These are phyloP conservation scores for Gallinago undulata DNA, from an alignment of 2,113 vertebrate genomes.

Conservation along the genomic window DNA sequence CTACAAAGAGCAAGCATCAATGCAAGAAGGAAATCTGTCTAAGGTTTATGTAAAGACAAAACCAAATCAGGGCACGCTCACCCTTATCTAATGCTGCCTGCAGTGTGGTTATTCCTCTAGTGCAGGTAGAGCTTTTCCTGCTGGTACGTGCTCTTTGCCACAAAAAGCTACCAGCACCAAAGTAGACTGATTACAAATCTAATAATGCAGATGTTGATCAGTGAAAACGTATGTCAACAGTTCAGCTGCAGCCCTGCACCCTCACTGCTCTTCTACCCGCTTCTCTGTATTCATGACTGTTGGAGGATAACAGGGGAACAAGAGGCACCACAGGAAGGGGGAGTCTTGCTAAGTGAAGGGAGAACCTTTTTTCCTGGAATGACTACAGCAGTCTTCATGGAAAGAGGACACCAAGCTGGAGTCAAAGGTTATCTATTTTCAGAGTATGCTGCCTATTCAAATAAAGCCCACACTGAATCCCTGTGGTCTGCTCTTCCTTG, in stretches of 20 bases:
- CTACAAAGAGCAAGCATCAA: not conserved
- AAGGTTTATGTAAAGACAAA: not conserved
- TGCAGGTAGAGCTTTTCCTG: not conserved
- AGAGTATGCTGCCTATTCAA: not conserved
- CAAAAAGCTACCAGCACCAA: not conserved
- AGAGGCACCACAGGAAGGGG: not conserved
- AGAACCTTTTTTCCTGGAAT: not conserved
- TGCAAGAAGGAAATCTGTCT: not conserved
- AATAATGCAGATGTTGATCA: not conserved
- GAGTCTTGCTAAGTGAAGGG: not conserved
- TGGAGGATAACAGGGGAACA: not conserved
- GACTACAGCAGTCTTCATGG: not conserved
- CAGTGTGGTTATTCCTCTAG: not conserved
- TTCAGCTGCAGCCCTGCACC: not conserved
- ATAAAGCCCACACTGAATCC: constrained; percentile 7
- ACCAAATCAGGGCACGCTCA: not conserved
- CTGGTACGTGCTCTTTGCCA: not conserved
- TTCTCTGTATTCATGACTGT: not conserved
- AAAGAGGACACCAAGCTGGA: constrained; percentile 27
- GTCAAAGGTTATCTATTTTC: constrained; percentile 60
- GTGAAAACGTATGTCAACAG: not conserved
- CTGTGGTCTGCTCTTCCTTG: constrained; percentile 18
- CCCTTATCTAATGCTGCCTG: not conserved
- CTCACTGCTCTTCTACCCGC: not conserved
- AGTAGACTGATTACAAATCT: not conserved